Conservation (phyloP, 2,888 invertebrate genomes). For the Sceliomorpha sp. region DNA sequence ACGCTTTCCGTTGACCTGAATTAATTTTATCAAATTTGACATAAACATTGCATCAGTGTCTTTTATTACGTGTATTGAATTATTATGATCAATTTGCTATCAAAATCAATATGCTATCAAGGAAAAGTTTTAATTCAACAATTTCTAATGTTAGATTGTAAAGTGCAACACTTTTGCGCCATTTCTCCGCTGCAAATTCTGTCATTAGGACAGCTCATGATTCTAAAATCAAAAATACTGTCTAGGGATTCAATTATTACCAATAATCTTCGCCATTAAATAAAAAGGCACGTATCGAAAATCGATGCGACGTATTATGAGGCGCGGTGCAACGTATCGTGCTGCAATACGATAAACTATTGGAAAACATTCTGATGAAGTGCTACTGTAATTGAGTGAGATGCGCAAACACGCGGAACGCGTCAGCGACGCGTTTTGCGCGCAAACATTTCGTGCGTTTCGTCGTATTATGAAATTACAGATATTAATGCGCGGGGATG, state of each 20-base stretch:
- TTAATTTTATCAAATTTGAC: conserved; percentile 10
- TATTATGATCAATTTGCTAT: too few relatives aligned
- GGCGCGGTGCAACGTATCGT: conserved; percentile 3
- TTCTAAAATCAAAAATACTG: conserved; percentile 9
- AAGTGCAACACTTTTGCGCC: too few relatives aligned
- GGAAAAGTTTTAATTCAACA: too few relatives aligned
- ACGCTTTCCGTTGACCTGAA: conserved; percentile 32
- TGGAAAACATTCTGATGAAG: conserved; percentile 35
- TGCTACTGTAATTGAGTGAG: conserved; percentile 30
- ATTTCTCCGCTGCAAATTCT: too few relatives aligned
- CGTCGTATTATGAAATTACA: conserved; percentile 32
- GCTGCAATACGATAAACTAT: conserved; percentile 24
- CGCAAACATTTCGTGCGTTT: conserved; percentile 11
- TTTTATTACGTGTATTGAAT: too few relatives aligned
- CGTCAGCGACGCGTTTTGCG: conserved; percentile 6
- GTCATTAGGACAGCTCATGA: too few relatives aligned
- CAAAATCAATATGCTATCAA: too few relatives aligned
- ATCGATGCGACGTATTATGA: conserved; percentile 11
- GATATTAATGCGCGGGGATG: conserved; percentile 38
- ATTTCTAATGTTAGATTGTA: too few relatives aligned
- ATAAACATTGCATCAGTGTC: not conserved
- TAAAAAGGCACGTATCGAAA: conserved; percentile 17
- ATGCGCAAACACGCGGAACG: conserved; percentile 17
- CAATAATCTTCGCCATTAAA: conserved; percentile 11
- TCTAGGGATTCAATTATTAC: conserved; percentile 15